Evolutionary conservation across 2,888 invertebrate species (phyloP), one percentile per base, ranked within the genome.

Genomic region (Deilephila porcellus): DNA sequence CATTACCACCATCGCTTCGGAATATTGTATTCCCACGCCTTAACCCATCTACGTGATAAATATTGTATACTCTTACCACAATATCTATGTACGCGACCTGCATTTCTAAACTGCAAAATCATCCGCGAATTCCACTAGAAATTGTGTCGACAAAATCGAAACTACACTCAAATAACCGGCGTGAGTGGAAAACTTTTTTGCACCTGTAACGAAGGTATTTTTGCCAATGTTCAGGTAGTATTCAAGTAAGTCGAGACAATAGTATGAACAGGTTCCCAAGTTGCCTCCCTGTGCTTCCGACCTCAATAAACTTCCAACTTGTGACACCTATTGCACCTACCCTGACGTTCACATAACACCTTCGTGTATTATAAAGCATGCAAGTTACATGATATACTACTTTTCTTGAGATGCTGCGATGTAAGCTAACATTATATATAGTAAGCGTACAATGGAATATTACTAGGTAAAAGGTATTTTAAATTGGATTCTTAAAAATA

Each of bases 311-410:
- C 76, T 79, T 76, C 45, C 32, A 56, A 77, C 72, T 76, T 76
- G 76, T 76, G 79, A 78, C 79, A 79, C 73, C 74, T 79, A 77
- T 75, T 76, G 75, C 76, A 75, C 60, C 63, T 73, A 74, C 59
- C 67, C 74, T 71, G 64, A 71, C 70, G 73, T 76, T 76, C 62
- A 74, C 75, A 76, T 78, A 73, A 77, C 75, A 60, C 73, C 71
- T 29, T 17, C 25, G 29, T 62, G 37, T 62, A 71, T 53, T 62
- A 59, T n/a, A n/a, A 74, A 56, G 70, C 17, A 60, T 71, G 71
- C 60, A 71, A 37, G 20, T 60, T 60, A 34, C 25, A 60, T 45
- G 37, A 37, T 60, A 71, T 60, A 59, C 20, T 71, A 34, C 34
- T 60, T 60, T 71, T 45, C 20, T 71, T 60, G 37, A 34, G 20